Conservation (phyloP, 2,797 vertebrate species). For the Xiphophorus birchmanni region DNA sequence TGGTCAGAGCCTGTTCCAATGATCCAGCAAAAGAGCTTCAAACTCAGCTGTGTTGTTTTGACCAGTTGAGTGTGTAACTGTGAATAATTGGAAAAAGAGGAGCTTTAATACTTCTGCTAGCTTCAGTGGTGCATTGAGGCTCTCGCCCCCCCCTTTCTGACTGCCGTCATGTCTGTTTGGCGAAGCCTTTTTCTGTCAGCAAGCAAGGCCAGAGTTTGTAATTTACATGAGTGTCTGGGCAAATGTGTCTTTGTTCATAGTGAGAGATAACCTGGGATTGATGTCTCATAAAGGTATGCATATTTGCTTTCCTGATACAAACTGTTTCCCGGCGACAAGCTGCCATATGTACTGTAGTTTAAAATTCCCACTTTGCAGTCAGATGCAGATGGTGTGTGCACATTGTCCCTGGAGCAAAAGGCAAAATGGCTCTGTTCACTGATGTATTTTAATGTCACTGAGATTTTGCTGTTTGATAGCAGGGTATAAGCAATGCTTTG, state of each 20-base stretch:
- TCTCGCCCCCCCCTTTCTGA: slow-evolving; percentile 3
- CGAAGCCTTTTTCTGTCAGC: slow-evolving; percentile 27
- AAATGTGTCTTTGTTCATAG: slow-evolving; percentile 38
- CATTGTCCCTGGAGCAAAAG: slow-evolving; percentile 50
- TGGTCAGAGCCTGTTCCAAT: slow-evolving; percentile 4
- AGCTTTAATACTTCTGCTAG: slow-evolving; percentile 31
- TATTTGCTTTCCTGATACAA: slow-evolving; percentile 55
- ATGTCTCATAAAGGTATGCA: slow-evolving; percentile 49
- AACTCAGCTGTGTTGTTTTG: slow-evolving; percentile 22
- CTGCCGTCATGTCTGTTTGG: slow-evolving; percentile 22
- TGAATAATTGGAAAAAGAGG: slow-evolving; percentile 57
- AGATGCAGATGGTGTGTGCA: slow-evolving; percentile 66
- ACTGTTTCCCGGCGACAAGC: slow-evolving; percentile 65
- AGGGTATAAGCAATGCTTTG: slow-evolving; percentile 47
- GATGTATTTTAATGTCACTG: slow-evolving; percentile 62
- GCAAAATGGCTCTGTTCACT: slow-evolving; percentile 51
- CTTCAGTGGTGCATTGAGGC: slow-evolving; percentile 34
- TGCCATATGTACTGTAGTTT: slow-evolving; percentile 65
- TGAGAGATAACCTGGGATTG: slow-evolving; percentile 43
- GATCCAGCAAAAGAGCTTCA: slow-evolving; percentile 26
- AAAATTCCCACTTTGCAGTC: slow-evolving; percentile 64
- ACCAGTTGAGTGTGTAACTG: slow-evolving; percentile 20
- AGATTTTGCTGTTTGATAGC: slow-evolving; percentile 58
- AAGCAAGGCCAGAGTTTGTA: slow-evolving; percentile 39
- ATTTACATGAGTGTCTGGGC: slow-evolving; percentile 24